Evolutionary conservation across 2,888 invertebrate species (phyloP).

Genomic region (Lottia scabra): DNA sequence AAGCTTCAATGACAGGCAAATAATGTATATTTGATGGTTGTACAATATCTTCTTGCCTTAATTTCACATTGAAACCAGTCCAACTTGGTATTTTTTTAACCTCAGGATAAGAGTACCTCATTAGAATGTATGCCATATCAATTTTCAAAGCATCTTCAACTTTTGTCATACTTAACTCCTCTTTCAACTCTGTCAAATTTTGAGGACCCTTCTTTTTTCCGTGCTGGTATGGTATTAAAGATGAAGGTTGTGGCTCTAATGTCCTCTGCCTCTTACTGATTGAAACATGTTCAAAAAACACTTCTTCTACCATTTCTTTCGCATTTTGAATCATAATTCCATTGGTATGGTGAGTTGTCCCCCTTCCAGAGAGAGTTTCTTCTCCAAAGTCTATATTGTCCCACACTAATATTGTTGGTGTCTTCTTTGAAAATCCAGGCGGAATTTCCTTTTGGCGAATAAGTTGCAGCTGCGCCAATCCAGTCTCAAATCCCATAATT

Average conservation of each 20-base stretch:
- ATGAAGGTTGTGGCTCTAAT: too few species aligned
- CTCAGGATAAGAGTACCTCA: too few species aligned
- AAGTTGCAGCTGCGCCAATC: background rate
- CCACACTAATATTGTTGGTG: background rate
- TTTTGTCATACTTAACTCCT: too few species aligned
- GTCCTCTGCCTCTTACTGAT: too few species aligned
- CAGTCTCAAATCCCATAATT: background rate
- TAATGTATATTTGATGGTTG: slow-evolving; percentile 24
- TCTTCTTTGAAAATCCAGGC: too few species aligned
- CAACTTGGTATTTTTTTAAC: too few species aligned
- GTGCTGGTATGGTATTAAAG: too few species aligned
- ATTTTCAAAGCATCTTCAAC: background rate
- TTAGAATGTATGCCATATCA: background rate
- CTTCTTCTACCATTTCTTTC: too few species aligned
- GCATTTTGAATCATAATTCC: background rate
- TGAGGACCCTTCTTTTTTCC: too few species aligned
- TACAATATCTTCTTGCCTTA: background rate
- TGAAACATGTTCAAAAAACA: background rate
- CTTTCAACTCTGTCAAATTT: too few species aligned
- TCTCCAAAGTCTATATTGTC: slow-evolving; percentile 1
- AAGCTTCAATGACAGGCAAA: slow-evolving; percentile 31
- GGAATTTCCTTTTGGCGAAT: background rate
- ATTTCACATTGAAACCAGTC: too few species aligned
- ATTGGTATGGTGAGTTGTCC: background rate
- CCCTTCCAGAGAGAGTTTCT: background rate